Conservation (phyloP, 2,113 vertebrate species). For the Motacilla tschutschensis region DNA sequence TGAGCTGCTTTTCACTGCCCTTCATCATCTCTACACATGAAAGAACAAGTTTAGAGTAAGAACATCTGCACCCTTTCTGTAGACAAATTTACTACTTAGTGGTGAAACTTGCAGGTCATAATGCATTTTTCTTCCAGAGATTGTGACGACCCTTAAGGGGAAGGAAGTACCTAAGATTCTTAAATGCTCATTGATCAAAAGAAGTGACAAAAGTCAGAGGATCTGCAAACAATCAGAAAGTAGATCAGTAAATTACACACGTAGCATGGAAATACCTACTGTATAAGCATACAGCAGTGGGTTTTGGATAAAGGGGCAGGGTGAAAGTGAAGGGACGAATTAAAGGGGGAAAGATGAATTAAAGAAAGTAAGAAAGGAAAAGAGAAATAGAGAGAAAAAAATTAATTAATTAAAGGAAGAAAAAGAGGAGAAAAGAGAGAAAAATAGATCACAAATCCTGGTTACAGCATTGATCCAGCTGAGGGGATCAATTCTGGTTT, state of each 20-base stretch:
- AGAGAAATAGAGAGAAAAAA: not conserved
- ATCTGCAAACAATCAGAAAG: not conserved
- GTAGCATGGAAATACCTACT: not conserved
- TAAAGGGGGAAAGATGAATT: not conserved
- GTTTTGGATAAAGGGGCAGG: not conserved
- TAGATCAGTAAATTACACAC: not conserved
- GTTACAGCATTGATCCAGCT: not conserved
- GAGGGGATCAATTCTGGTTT: not conserved
- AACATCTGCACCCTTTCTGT: not conserved
- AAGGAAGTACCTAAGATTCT: not conserved
- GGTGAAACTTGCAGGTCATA: not conserved
- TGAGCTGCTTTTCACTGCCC: conserved; percentile 51
- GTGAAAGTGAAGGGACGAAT: not conserved
- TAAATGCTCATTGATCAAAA: not conserved
- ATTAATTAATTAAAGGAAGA: not conserved
- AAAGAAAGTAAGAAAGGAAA: not conserved
- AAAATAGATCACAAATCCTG: not conserved
- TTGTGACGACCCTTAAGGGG: fast-evolving
- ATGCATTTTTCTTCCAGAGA: not conserved
- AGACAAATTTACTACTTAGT: not conserved
- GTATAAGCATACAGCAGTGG: not conserved
- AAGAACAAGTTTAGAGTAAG: not conserved
- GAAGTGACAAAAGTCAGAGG: not conserved
- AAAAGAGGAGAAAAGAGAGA: not conserved
- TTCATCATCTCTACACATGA: not conserved